Evolutionary conservation across 2,888 invertebrate species (phyloP), one percentile per base, ranked within the genome.

Genomic region (Ennomos fuscantarius): DNA sequence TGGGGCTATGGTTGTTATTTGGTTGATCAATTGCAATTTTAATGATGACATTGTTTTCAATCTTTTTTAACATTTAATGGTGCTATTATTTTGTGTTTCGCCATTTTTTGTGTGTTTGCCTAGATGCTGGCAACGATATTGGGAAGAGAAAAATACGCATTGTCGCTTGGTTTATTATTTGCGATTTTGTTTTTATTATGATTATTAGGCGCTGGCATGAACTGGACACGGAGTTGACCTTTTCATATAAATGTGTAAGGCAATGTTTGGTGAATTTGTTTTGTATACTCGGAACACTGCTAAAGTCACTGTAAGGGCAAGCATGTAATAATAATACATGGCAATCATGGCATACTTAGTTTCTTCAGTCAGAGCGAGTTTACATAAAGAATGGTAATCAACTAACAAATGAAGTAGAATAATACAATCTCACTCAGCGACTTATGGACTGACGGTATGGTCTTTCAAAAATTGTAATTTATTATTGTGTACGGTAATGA

Each of bases 131-230:
- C 36, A 43, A 31, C n/a, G 24, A 24, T 6, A 10, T 10, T 8
- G 10, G 39, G 40, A 8, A 10, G 15, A 13, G 35, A 15, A 24
- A 36, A 9, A 9, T 12, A 12, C 41, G 41, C 41, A 31, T 31
- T 34, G 35, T 35, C 3, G 12, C 32, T 3, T 50, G 11, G 8
- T 31, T 32, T 9, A 40, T 40, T 41, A 9, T 48, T 34, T 34
- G 45, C 11, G 46, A 24, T 36, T 31, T 8, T 34, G 15, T 41
- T 51, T 36, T 34, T 45, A 34, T 40, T 40, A 15, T 9, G 9
- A n/a, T 34, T 43, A 35, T 35, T 40, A 51, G 45, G 45, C 34
- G 37, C 33, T 50, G 36, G 50, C 50, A 50, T 42, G 59, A 59
- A 48, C 40, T 36, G 48, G 55, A 54, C 11, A 34, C 34, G 39